Percentiles rank a stretch among this genome's conserved stretches.
Evolutionary conservation across 2,113 vertebrate genomes (phyloP).

Genomic region (Ctenomys sociabilis): DNA sequence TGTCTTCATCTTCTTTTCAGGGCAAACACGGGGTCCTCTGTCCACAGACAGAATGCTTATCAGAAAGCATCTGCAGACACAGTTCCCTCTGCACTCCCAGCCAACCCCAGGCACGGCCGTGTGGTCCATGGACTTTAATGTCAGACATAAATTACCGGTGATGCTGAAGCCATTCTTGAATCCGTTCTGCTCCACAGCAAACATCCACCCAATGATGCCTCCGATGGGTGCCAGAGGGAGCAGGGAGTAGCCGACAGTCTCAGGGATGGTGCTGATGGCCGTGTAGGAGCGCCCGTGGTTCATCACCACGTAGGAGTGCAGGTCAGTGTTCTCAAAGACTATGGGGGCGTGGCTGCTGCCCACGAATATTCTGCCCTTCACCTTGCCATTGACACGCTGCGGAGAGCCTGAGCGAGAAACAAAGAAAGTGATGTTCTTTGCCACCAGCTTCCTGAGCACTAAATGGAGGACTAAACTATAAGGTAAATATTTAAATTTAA

Average conservation of each 20-base stretch:
- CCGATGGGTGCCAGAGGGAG: slow-evolving; percentile 92
- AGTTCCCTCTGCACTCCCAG: not conserved
- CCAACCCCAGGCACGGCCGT: not conserved
- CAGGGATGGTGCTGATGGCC: slow-evolving; percentile 94
- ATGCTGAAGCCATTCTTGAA: slow-evolving; percentile 96
- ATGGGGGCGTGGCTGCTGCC: slow-evolving; percentile 87
- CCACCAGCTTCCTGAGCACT: not conserved
- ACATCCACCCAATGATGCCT: slow-evolving; percentile 96
- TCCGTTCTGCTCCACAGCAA: slow-evolving; percentile 94
- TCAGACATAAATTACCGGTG: slow-evolving; percentile 88
- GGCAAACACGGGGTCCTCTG: not conserved
- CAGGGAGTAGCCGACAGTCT: slow-evolving; percentile 90
- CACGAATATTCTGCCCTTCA: slow-evolving; percentile 91
- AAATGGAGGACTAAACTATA: not conserved
- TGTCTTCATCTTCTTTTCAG: not conserved
- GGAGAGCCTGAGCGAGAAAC: slow-evolving; percentile 89
- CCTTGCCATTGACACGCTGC: slow-evolving; percentile 96
- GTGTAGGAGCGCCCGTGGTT: slow-evolving; percentile 97
- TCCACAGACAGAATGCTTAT: not conserved
- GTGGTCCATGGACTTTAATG: accelerated
- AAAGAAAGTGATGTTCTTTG: not conserved
- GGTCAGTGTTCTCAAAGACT: slow-evolving; percentile 91
- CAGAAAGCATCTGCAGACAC: not conserved
- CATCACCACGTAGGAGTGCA: slow-evolving; percentile 97
- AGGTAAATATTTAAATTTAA: not conserved